Conservation (phyloP, 2,888 invertebrate species). For the Imbricaverruca yamaguchii region DNA sequence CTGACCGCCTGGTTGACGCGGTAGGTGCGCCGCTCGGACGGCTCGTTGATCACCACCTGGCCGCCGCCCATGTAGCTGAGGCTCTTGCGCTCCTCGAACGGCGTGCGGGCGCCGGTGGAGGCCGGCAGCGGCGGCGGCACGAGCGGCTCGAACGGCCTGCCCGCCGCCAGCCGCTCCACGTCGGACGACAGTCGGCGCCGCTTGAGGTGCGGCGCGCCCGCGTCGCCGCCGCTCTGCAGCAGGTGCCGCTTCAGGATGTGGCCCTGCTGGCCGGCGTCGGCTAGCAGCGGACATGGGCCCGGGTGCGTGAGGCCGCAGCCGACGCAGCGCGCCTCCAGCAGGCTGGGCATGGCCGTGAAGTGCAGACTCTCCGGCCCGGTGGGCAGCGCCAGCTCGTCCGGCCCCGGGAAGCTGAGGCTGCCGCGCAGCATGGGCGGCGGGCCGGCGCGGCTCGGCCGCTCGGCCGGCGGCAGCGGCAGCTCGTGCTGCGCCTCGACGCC, state of each 20-base stretch:
- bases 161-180: background rate
- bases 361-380: background rate
- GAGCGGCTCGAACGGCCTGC: background rate
- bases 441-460: background rate
- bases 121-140: background rate
- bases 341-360: conserved; percentile 13
- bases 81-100: conserved; percentile 16
- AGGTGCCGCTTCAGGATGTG: conserved; percentile 16
- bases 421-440: conserved; percentile 6
- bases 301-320: background rate
- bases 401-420: background rate
- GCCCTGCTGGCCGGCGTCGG: background rate
- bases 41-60: conserved; percentile 8
- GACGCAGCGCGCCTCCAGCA: conserved; percentile 16
- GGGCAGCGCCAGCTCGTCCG: background rate
- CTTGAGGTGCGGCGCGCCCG: conserved; percentile 12
- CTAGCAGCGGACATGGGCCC: background rate
- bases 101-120: background rate
- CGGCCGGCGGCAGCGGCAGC: background rate
- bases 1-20: background rate
- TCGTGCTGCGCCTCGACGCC: conserved; percentile 18
- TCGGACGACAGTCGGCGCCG: background rate
- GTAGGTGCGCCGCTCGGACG: conserved; percentile 11
- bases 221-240: background rate
- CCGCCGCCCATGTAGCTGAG: conserved; percentile 18